A percentile compares a stretch with the other conserved stretches of the same genome.
Evolutionary conservation across 2,797 vertebrate species (phyloP).

Genomic region (Lates japonicus): DNA sequence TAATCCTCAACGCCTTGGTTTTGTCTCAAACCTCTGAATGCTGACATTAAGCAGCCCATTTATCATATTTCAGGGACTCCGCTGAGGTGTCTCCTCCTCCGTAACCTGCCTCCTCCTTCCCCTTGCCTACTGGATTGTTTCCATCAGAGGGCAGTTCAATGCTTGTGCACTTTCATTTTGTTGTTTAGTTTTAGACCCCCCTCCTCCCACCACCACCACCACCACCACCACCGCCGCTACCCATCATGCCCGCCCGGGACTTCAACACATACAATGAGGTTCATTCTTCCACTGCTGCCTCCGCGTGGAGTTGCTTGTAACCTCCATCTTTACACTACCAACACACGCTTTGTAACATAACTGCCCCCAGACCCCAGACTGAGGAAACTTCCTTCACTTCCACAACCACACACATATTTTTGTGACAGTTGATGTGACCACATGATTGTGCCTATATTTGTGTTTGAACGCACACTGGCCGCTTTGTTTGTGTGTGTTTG

Average conservation of each 20-base stretch:
- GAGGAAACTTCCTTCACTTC: slow-evolving; percentile 55
- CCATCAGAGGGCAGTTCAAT: slow-evolving; percentile 57
- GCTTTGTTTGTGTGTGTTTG: slow-evolving; percentile 45
- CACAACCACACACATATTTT: slow-evolving; percentile 25
- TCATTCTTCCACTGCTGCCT: slow-evolving; percentile 78
- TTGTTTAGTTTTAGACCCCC: slow-evolving; percentile 58
- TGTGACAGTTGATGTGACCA: too few species aligned
- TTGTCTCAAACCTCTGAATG: slow-evolving; percentile 75
- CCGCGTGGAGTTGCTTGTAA: slow-evolving; percentile 74
- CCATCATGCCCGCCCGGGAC: slow-evolving; percentile 54
- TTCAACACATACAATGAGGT: slow-evolving; percentile 75
- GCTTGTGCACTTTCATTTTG: slow-evolving; percentile 64
- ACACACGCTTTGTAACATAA: slow-evolving; percentile 79
- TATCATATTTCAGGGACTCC: slow-evolving; percentile 79
- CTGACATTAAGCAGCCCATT: slow-evolving; percentile 78
- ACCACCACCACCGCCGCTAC: slow-evolving; percentile 35
- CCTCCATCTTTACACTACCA: slow-evolving; percentile 78
- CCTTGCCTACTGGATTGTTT: slow-evolving; percentile 56
- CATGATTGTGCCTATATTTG: too few species aligned
- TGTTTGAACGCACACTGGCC: too few species aligned
- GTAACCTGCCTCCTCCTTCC: slow-evolving; percentile 37
- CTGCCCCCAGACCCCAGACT: slow-evolving; percentile 66
- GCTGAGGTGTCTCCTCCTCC: slow-evolving; percentile 52
- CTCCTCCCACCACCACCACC: too few species aligned
- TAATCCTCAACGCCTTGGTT: slow-evolving; percentile 83